phyloP scores from a whole-genome alignment of 2,888 invertebrate genomes.

The Chymomyza caudatula region DNA sequence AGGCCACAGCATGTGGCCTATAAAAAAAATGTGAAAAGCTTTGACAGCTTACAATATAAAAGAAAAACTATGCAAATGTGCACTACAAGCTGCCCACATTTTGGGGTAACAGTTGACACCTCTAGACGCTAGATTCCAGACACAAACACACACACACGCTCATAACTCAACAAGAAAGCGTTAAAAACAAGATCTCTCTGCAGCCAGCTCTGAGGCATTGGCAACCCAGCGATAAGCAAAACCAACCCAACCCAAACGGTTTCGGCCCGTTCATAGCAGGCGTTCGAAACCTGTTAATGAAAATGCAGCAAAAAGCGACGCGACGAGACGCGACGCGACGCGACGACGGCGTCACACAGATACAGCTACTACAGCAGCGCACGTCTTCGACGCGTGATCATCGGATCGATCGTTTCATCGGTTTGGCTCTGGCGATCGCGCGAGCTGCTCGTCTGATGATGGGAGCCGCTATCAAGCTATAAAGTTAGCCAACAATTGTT shows the following conservation, averaged over 20 bases:
- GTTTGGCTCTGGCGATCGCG: constrained; percentile 25
- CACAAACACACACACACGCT: too few relatives aligned
- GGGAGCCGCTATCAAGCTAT: not conserved
- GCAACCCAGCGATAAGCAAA: not conserved
- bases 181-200: not conserved
- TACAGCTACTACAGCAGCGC: constrained; percentile 15
- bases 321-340: too few relatives aligned
- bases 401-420: constrained; percentile 13
- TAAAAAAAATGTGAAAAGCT: constrained; percentile 7
- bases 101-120: constrained; percentile 25
- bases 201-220: not conserved
- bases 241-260: not conserved
- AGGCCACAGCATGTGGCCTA: constrained; percentile 31
- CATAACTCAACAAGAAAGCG: not conserved
- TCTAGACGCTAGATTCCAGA: not conserved
- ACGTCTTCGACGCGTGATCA: constrained; percentile 64
- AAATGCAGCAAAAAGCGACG: constrained; percentile 50
- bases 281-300: constrained; percentile 59
- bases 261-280: not conserved
- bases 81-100: constrained; percentile 14
- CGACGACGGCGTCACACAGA: not conserved
- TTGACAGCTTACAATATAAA: constrained; percentile 11
- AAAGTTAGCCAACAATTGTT: not conserved
- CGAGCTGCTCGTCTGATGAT: not conserved
- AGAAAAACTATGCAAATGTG: constrained; percentile 39